phyloP scores from a whole-genome alignment of 2,797 vertebrate genomes.

The Pipistrellus nathusii region DNA sequence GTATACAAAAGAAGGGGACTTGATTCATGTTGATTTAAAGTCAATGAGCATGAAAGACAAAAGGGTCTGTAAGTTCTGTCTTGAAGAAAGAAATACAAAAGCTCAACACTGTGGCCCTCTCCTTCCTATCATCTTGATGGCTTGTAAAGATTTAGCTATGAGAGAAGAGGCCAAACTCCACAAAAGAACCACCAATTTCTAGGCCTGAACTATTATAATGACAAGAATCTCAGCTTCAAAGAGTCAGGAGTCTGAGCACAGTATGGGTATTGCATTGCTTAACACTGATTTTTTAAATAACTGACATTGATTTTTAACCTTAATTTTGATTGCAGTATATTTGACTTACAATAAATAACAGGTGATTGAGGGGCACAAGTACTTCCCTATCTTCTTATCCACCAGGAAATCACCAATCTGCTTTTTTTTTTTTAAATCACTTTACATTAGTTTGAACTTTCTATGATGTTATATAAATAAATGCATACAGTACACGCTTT shows the following conservation, averaged over 20 bases:
- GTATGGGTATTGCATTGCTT: not conserved
- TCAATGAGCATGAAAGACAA: not conserved
- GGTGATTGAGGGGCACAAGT: not conserved
- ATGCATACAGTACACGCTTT: not conserved
- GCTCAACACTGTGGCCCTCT: not conserved
- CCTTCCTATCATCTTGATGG: not conserved
- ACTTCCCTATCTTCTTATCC: not conserved
- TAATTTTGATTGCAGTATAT: not conserved
- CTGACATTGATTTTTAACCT: not conserved
- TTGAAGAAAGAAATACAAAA: not conserved
- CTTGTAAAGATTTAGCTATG: not conserved
- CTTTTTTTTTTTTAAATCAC: conserved; percentile 20
- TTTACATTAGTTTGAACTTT: conserved; percentile 33
- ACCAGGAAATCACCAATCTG: not conserved
- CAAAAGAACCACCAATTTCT: not conserved
- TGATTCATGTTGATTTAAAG: conserved; percentile 23
- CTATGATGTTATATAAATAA: conserved; percentile 13
- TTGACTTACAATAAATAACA: conserved; percentile 25
- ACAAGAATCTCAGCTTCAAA: not conserved
- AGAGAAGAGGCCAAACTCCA: not conserved
- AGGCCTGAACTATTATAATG: not conserved
- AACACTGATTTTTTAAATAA: not conserved
- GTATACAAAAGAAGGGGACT: not conserved
- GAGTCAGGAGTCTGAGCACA: not conserved
- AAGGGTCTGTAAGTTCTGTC: not conserved